These are phyloP conservation scores for Cossypha dichroa DNA, from an alignment of 2,797 vertebrate species.

Conservation along the genomic window DNA sequence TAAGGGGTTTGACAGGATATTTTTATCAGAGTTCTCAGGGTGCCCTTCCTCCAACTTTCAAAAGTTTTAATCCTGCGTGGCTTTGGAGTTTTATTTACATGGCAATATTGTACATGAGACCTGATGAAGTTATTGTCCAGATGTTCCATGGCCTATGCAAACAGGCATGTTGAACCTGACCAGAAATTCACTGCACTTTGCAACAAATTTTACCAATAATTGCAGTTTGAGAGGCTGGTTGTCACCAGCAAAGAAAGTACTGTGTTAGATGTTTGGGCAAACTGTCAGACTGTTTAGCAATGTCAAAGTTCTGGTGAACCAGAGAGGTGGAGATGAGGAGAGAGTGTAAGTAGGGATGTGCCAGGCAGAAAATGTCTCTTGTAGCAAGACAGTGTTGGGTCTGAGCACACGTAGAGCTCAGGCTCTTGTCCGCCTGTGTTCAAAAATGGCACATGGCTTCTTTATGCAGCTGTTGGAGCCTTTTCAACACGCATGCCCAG, in stretches of 20 bases:
- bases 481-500: not conserved
- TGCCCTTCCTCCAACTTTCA: not conserved
- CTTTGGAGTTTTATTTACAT: not conserved
- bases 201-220: not conserved
- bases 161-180: not conserved
- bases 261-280: not conserved
- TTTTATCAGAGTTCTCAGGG: not conserved
- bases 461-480: not conserved
- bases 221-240: not conserved
- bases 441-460: fast-evolving
- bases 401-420: fast-evolving
- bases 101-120: not conserved
- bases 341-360: not conserved
- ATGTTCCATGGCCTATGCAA: not conserved
- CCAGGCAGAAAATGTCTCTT: not conserved
- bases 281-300: not conserved
- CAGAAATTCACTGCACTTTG: not conserved
- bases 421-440: not conserved
- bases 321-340: not conserved
- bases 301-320: not conserved
- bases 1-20: not conserved
- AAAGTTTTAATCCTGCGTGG: not conserved
- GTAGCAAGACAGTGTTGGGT: fast-evolving
- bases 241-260: not conserved
- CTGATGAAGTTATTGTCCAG: not conserved